Evolutionary conservation across 2,113 vertebrate species (phyloP), one percentile per base, ranked within the genome.

Genomic region (Oreochromis spilurus): DNA sequence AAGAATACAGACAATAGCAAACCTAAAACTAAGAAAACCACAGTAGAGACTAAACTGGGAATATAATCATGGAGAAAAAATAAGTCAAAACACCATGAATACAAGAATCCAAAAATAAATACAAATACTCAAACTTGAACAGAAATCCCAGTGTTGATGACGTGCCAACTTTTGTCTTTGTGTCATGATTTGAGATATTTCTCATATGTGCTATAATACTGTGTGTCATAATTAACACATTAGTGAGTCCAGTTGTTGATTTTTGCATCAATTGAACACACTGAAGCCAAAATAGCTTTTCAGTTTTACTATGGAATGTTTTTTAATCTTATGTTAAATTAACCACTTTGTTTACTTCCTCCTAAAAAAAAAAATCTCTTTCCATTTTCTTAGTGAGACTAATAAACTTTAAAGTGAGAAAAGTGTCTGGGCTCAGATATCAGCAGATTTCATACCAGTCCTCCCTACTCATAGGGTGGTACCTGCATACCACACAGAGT

Each of bases 401-500:
- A 48, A 58, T 77, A 81, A 81, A 62, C 50, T 53, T 4, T 9
- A 11, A 19, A 38, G 19, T 38, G 34, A 38, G 34, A 65, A 65
- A 65, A 21, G 10, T 65, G 6, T 65, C 34, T 65, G 34, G 19
- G 60, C 60, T 38, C 60, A 8, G 19, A 2, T 19, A 38, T 65
- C 34, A 65, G 60, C 60, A 38, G 34, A 83, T 86, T 86, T 91
- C 70, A 81, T 86, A 88, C 85, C 67, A 72, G 8, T 38, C 55
- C 80, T 52, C 78, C 65, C 54, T 65, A 57, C 60, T 82, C 36
- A 34, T 54, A 19, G 77, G 84, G 84, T 87, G 3, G 75, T 87
- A 78, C 83, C 87, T 84, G 89, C 86, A 78, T 89, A 88, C 88
- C 93, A 94, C 86, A 91, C 90, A 91, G 88, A 84, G 91, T 54